These are phyloP conservation scores for Erithacus rubecula DNA, from an alignment of 2,797 vertebrate species.

Conservation along the genomic window DNA sequence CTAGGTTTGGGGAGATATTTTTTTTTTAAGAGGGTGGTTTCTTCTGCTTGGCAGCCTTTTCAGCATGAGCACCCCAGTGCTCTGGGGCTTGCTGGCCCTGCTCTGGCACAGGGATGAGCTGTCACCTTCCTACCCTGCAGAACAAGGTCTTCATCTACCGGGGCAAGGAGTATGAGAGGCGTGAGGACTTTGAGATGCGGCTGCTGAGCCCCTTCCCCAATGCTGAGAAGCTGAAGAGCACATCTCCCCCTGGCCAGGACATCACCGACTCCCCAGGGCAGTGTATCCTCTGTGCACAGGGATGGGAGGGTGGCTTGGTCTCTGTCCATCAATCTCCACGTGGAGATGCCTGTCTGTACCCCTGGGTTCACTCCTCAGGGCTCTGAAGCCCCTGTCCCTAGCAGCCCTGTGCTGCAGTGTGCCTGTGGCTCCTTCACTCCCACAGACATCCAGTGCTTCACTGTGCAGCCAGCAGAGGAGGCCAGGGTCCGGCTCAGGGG, in stretches of 20 bases:
- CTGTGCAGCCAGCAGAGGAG: conserved; percentile 40
- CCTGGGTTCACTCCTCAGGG: background rate
- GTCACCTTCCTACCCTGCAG: background rate
- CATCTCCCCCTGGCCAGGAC: background rate
- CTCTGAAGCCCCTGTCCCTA: background rate
- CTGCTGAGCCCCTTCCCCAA: conserved; percentile 64
- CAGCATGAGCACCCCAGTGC: background rate
- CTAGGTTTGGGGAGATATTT: background rate
- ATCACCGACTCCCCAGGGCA: conserved; percentile 24
- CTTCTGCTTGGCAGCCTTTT: background rate
- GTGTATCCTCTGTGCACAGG: conserved; percentile 30
- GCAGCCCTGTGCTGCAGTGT: rapidly evolving
- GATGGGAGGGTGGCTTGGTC: background rate
- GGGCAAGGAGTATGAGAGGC: conserved; percentile 63
- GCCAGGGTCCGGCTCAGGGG: conserved; percentile 1
- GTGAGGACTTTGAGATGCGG: conserved; percentile 62
- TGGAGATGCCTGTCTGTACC: rapidly evolving
- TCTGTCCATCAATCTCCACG: rapidly evolving
- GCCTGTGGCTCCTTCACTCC: conserved; percentile 16
- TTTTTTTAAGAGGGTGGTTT: rapidly evolving
- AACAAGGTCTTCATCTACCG: conserved; percentile 70
- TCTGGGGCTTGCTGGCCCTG: rapidly evolving
- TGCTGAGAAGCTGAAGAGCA: conserved; percentile 53
- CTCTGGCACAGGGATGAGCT: background rate
- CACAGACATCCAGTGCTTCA: conserved; percentile 68